A percentile compares a stretch with the other conserved stretches of the same genome.
Conservation (phyloP, 35 echinoderm and acorn worm genomes). For the Ptychodera flava region DNA sequence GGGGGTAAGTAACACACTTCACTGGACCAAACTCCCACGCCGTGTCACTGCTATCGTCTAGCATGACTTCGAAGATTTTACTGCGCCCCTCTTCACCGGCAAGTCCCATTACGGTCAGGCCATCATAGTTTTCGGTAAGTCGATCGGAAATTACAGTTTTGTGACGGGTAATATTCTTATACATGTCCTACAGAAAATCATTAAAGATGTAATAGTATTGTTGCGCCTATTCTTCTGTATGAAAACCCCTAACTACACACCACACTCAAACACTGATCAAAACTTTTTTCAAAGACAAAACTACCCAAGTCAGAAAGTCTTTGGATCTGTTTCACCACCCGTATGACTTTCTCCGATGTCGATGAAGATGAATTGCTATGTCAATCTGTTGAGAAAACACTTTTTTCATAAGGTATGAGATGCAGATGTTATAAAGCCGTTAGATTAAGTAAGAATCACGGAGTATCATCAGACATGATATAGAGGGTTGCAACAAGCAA, state of each 20-base stretch:
- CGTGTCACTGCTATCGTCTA: conserved; percentile 67
- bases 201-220: not conserved
- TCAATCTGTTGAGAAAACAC: too few relatives aligned
- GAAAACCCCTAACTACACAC: not conserved
- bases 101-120: conserved; percentile 72
- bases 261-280: too few relatives aligned
- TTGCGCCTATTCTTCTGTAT: not conserved
- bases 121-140: conserved; percentile 49
- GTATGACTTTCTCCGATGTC: too few relatives aligned
- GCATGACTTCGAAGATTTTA: conserved; percentile 57
- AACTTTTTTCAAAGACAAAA: not conserved
- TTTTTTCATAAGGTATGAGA: too few relatives aligned
- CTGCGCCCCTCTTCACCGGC: conserved; percentile 65
- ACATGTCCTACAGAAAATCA: conserved; percentile 46
- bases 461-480: not conserved
- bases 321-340: not conserved
- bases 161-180: conserved; percentile 69
- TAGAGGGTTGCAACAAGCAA: not conserved
- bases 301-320: not conserved
- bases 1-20: conserved; percentile 72
- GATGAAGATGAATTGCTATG: too few relatives aligned
- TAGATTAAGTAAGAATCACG: not conserved
- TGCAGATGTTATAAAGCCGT: not conserved
- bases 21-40: conserved; percentile 84
- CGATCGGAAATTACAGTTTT: conserved; percentile 64